These are phyloP conservation scores for Chelonus insularis DNA, from an alignment of 1,140 invertebrate genomes.

Conservation along the genomic window DNA sequence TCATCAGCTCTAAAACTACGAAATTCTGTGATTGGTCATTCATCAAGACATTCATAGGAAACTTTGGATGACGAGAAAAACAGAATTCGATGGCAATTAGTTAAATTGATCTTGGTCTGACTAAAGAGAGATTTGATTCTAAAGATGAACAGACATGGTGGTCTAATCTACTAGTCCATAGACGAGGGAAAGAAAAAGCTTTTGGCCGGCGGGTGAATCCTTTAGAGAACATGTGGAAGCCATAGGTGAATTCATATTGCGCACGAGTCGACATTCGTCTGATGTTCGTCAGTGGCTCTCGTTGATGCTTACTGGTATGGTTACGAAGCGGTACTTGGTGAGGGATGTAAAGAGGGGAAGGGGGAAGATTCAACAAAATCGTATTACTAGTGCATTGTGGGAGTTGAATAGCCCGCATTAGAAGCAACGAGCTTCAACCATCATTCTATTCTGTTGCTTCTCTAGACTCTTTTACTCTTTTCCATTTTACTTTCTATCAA, in stretches of 20 bases:
- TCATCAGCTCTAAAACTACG: too few relatives aligned
- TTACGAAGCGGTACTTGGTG: background rate
- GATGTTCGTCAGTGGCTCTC: background rate
- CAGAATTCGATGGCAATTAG: background rate
- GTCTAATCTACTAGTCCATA: background rate
- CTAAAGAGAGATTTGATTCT: background rate
- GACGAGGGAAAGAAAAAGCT: background rate
- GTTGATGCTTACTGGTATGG: background rate
- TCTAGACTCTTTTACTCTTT: background rate
- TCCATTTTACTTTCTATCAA: too few relatives aligned
- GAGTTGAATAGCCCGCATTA: constrained; percentile 56
- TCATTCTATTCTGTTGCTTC: constrained; percentile 25
- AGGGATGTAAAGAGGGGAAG: background rate
- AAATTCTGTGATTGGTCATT: too few relatives aligned
- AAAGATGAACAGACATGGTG: background rate
- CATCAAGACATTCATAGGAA: too few relatives aligned
- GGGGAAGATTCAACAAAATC: constrained; percentile 43
- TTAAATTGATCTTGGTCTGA: background rate
- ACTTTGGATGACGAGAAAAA: too few relatives aligned
- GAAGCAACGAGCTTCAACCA: constrained; percentile 52
- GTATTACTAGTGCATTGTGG: constrained; percentile 58
- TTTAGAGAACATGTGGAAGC: constrained; percentile 10
- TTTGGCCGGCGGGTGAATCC: constrained; percentile 3
- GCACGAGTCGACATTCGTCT: background rate
- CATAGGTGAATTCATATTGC: constrained; percentile 13